Evolutionary conservation across 2,888 invertebrate species (phyloP), one percentile per base, ranked within the genome.

Genomic region (Athalia cordata): DNA sequence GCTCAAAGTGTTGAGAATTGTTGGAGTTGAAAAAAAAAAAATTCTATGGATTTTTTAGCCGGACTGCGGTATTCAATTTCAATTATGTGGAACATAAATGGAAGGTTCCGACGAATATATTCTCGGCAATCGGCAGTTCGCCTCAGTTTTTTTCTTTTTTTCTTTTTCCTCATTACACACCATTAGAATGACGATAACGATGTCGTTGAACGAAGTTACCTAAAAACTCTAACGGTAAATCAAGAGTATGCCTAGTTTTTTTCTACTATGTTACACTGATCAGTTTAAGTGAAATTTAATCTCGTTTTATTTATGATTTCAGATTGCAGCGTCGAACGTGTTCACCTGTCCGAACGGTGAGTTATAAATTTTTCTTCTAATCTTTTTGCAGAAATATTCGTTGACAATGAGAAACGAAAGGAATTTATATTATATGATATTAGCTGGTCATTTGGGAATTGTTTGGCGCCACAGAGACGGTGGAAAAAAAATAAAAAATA

Each of bases 321-420:
- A 94, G 94, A 92, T 92, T 86, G 92, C 93, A 87, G 89, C 86
- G 81, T 89, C 88, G 81, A 92, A 90, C 86, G 89, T 94, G 90
- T 95, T 94, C 91, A 93, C 93, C 86, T 95, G 95, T 92, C 94
- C 94, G 85, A 94, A 93, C 89, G 94, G 95, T 95, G 91, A 94
- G 94, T 93, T 55, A 3, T 55, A 55, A 55, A 3, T 55, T 55
- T 55, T 55, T 55, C 55, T 11, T 11, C 3, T 55, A 55, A 11
- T 55, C 3, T 8, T 55, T 2, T 29, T 29, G 29, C 29, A 29
- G 2, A 29, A 29, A 29, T 29, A 29, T 29, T 29, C 29, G 29
- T 29, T 0, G 29, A 29, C 29, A 29, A 29, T 29, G 3, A 59
- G 59, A 59, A 72, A 72, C 43, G 9, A 59, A 13, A 45, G 13